Conservation (phyloP, 2,113 vertebrate genomes). For the Zapornia atra region DNA sequence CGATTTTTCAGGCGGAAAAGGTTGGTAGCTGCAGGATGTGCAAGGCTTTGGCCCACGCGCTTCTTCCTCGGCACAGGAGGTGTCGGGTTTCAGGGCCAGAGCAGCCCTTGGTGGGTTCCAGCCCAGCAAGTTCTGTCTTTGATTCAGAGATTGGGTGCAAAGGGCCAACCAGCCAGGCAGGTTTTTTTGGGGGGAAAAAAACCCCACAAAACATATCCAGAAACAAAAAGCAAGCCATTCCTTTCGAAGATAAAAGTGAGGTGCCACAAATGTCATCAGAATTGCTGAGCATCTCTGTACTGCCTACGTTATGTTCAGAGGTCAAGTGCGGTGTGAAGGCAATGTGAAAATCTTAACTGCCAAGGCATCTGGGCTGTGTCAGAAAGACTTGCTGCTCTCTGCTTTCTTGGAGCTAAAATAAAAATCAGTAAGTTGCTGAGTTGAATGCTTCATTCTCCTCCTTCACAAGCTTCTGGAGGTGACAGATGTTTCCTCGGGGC, state of each 20-base stretch:
- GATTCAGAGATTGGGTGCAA: background rate
- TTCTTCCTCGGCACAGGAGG: background rate
- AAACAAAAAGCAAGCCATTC: background rate
- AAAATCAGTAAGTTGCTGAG: background rate
- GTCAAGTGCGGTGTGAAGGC: background rate
- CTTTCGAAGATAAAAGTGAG: background rate
- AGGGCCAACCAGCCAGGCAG: background rate
- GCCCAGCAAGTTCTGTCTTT: background rate
- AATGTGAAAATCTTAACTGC: background rate
- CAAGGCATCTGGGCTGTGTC: background rate
- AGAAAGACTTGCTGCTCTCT: background rate
- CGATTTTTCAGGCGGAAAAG: background rate
- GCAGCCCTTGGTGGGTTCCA: background rate
- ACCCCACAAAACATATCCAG: background rate
- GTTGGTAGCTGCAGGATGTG: background rate
- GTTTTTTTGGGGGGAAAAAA: background rate
- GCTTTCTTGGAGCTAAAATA: background rate
- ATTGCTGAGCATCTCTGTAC: background rate
- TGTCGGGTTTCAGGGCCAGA: background rate
- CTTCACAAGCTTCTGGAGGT: conserved; percentile 34
- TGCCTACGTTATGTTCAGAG: background rate
- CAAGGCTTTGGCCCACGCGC: background rate
- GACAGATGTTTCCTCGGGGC: conserved; percentile 63
- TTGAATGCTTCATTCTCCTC: conserved; percentile 20
- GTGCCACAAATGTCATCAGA: background rate